Evolutionary conservation across 2,888 invertebrate genomes (phyloP).

Genomic region (Lypha dubia): DNA sequence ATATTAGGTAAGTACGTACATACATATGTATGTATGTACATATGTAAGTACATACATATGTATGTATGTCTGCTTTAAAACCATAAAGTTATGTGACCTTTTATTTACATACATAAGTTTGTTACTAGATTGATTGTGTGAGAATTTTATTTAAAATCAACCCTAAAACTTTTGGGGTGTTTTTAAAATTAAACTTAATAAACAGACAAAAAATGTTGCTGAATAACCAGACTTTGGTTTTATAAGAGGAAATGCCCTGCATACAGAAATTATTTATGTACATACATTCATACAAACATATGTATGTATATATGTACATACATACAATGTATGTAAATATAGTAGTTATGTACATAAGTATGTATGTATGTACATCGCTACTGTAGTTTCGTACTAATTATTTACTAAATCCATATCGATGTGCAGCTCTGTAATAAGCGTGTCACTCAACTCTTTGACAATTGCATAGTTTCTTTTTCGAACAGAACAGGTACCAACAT

Average conservation of each 20-base stretch:
- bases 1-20: neutral
- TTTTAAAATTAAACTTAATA: conserved; percentile 4
- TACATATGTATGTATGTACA: neutral
- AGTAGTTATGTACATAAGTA: too few relatives aligned
- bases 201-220: conserved; percentile 22
- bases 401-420: too few relatives aligned
- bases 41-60: neutral
- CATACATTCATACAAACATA: neutral
- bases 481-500: too few relatives aligned
- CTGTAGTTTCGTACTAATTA: too few relatives aligned
- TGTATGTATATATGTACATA: neutral
- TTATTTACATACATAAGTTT: conserved; percentile 21
- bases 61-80: neutral
- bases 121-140: conserved; percentile 4
- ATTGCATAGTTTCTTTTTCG: too few relatives aligned
- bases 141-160: conserved; percentile 15
- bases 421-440: too few relatives aligned
- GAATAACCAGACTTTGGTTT: conserved; percentile 19
- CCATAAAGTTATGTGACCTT: conserved; percentile 7
- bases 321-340: too few relatives aligned
- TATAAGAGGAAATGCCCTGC: neutral
- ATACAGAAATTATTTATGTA: neutral
- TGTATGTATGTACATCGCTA: too few relatives aligned
- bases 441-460: too few relatives aligned
- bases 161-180: conserved; percentile 52